Percentiles rank a stretch among this genome's conserved stretches.
Evolutionary conservation across 2,113 vertebrate genomes (phyloP).

Genomic region (Eonycteris spelaea): DNA sequence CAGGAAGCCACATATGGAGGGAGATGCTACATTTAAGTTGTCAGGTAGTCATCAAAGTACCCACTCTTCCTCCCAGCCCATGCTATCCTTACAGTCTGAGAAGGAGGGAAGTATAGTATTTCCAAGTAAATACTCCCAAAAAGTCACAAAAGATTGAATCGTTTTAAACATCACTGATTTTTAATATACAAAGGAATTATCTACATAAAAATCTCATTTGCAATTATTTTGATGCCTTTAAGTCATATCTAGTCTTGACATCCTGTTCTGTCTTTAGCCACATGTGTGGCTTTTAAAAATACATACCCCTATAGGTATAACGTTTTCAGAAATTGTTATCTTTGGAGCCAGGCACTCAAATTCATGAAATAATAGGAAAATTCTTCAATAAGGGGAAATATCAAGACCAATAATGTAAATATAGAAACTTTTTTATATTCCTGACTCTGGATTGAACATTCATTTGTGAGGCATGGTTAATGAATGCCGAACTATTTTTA

Average conservation of each 20-base stretch:
- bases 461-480: slow-evolving; percentile 56
- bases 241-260: not conserved
- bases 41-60: not conserved
- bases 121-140: not conserved
- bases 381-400: slow-evolving; percentile 48
- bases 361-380: slow-evolving; percentile 55
- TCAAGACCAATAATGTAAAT: slow-evolving; percentile 50
- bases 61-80: not conserved
- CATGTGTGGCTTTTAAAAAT: not conserved
- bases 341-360: not conserved
- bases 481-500: slow-evolving; percentile 65
- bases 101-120: not conserved
- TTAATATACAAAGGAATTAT: not conserved
- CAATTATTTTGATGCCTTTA: not conserved
- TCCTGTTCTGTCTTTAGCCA: slow-evolving; percentile 24
- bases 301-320: not conserved
- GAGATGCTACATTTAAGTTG: not conserved
- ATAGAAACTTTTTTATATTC: slow-evolving; percentile 72
- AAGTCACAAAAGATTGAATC: not conserved
- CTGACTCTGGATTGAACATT: slow-evolving; percentile 44
- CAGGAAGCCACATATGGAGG: not conserved
- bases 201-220: slow-evolving; percentile 1
- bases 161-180: not conserved
- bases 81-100: not conserved
- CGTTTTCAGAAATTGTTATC: slow-evolving; percentile 21